Evolutionary conservation across 1,140 invertebrate species (phyloP), one percentile per base, ranked within the genome.

Genomic region (Diploscapter pachys): DNA sequence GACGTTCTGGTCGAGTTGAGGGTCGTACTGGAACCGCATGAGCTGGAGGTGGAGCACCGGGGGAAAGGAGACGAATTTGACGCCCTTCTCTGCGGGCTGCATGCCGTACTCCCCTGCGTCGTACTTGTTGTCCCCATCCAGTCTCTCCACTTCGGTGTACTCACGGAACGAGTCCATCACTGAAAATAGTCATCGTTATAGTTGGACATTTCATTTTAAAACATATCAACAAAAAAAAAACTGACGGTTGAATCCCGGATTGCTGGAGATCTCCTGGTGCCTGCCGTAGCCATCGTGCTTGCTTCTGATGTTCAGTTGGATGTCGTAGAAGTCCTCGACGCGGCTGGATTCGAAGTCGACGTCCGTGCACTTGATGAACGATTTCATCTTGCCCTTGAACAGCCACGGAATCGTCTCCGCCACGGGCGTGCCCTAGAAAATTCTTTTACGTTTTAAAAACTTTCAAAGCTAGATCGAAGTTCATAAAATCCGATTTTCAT

Each of bases 61-160:
- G 8, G 97, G 97, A 88, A 99, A 98, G 5, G 92, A 91, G 6
- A 93, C 91, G 87, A 99, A 99, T 75, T 95, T 93, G 9, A 99
- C 95, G 52, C 97, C 97, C 86, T 99, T 99, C 87, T 98, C 95
- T 0, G 97, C 96, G 87, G 96, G 94, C 54, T 84, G 76, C 13
- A 80, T 76, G 6, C 80, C 80, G 74, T 87, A 86, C 82, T 88
- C 88, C 61, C 96, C 96, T 48, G 97, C 97, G 88, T 99, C 96
- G 86, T 98, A 98, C 87, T 98, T 99, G 87, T 99, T 99, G 86
- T 99, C 97, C 11, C 96, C 96, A 83, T 99, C 96, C 54, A 99
- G 87, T 50, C 92, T 93, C 89, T 99, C 96, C 62, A 93, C 92
- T 79, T 91, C 93, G 31, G 96, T 92, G 87, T 99, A 99, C 87